Conservation (phyloP, 2,797 vertebrate genomes). For the Sebastes wilsoni region DNA sequence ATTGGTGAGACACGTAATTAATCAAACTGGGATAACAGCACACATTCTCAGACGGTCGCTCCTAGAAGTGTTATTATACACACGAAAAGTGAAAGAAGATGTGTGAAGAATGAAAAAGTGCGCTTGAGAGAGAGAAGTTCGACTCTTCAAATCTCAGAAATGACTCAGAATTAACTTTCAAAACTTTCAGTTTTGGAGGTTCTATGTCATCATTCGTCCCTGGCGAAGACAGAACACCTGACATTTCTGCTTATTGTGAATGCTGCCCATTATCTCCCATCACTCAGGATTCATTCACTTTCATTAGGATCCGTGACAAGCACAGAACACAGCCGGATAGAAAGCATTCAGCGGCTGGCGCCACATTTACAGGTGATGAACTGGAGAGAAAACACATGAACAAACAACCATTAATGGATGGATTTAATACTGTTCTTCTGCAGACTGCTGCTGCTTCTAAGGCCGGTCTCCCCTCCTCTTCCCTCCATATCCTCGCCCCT, state of each 20-base stretch:
- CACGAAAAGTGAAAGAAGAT: background rate
- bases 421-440: constrained; percentile 32
- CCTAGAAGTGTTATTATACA: background rate
- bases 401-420: constrained; percentile 19
- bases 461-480: constrained; percentile 15
- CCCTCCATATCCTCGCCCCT: constrained; percentile 30
- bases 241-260: background rate
- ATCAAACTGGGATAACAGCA: background rate
- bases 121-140: background rate
- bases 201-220: background rate
- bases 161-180: background rate
- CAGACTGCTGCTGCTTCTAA: constrained; percentile 33
- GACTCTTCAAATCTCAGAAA: background rate
- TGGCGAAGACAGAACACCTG: background rate
- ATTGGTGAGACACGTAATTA: background rate
- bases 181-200: background rate
- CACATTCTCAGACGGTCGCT: background rate
- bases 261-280: constrained; percentile 15
- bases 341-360: constrained; percentile 6
- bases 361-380: constrained; percentile 18
- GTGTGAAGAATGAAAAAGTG: background rate
- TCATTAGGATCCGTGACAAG: background rate
- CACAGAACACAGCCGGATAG: background rate
- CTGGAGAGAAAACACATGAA: constrained; percentile 15
- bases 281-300: background rate